Conservation (phyloP, 2,888 invertebrate species). For the Lithophane ornitopus region DNA sequence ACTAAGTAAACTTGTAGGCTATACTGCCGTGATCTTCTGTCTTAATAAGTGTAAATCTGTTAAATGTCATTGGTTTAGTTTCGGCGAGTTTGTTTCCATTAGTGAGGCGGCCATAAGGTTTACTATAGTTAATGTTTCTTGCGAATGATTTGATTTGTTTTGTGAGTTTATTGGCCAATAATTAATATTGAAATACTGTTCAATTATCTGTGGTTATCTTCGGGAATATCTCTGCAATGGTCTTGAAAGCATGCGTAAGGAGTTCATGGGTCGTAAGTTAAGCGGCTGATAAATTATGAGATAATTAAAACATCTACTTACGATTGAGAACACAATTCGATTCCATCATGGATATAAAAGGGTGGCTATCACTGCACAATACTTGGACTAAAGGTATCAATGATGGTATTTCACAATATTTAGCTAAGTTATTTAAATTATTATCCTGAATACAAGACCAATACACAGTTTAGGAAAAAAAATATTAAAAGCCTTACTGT, state of each 20-base stretch:
- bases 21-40: slow-evolving; percentile 74
- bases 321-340: slow-evolving; percentile 17
- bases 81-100: slow-evolving; percentile 72
- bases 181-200: slow-evolving; percentile 53
- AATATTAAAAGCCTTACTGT: too few species aligned
- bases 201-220: slow-evolving; percentile 27
- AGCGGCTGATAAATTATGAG: slow-evolving; percentile 44
- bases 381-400: background rate
- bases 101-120: slow-evolving; percentile 65
- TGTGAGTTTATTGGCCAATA: slow-evolving; percentile 35
- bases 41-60: slow-evolving; percentile 83
- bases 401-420: background rate
- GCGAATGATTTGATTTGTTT: slow-evolving; percentile 58
- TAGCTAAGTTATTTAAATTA: background rate
- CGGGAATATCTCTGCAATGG: background rate
- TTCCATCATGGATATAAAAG: background rate
- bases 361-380: background rate
- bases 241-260: slow-evolving; percentile 19
- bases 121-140: slow-evolving; percentile 57
- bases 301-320: slow-evolving; percentile 38
- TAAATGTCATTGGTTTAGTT: slow-evolving; percentile 74
- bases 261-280: slow-evolving; percentile 41
- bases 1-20: slow-evolving; percentile 68
- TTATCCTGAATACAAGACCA: background rate
- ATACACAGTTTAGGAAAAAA: background rate